Conservation (phyloP, 2,113 vertebrate species). For the Nibea albiflora region DNA sequence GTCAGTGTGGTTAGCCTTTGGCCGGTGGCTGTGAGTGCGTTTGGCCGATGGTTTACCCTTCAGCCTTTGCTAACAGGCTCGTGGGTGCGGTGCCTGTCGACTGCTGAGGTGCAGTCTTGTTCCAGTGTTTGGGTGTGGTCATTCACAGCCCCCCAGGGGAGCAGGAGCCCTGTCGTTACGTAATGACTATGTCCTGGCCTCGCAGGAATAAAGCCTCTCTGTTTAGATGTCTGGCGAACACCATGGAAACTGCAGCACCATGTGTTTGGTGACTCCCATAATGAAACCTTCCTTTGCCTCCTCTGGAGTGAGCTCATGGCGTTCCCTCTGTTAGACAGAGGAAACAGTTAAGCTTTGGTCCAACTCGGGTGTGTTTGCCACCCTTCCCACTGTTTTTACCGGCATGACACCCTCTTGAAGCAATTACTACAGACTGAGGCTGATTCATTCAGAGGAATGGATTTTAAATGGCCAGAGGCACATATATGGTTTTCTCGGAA, state of each 20-base stretch:
- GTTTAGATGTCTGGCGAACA: conserved; percentile 77
- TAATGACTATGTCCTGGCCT: conserved; percentile 71
- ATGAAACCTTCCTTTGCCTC: conserved; percentile 75
- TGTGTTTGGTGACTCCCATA: conserved; percentile 76
- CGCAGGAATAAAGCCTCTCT: conserved; percentile 79
- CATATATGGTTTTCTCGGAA: conserved; percentile 56
- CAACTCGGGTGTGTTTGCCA: conserved; percentile 65
- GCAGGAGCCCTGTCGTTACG: conserved; percentile 70
- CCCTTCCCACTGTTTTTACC: conserved; percentile 74
- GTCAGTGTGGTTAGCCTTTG: conserved; percentile 32
- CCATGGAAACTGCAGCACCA: conserved; percentile 80
- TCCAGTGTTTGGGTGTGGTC: conserved; percentile 75
- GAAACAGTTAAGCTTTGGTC: conserved; percentile 71
- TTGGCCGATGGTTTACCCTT: conserved; percentile 26
- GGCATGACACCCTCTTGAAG: conserved; percentile 71
- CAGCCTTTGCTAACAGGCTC: conserved; percentile 29
- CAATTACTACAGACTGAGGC: conserved; percentile 71
- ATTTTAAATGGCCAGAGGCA: conserved; percentile 42
- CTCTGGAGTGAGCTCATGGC: conserved; percentile 78
- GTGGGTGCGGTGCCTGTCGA: conserved; percentile 58
- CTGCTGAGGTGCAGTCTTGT: conserved; percentile 58
- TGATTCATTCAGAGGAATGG: conserved; percentile 70
- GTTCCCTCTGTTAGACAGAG: conserved; percentile 54
- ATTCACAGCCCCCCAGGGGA: conserved; percentile 43
- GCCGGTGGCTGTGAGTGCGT: background rate